A percentile compares a stretch with the other conserved stretches of the same genome.
Evolutionary conservation across 2,113 vertebrate species (phyloP).

Genomic region (Oryctolagus cuniculus): mOryCun1.1 NC_091450.1:18166501-18167000

Average conservation of each 20-base stretch:
- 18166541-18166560: background rate
- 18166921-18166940: background rate
- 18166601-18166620: background rate
- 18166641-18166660: conserved; percentile 4
- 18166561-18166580: background rate
- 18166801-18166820: conserved; percentile 48
- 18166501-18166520: background rate
- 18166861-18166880: conserved; percentile 15
- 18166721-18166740: background rate
- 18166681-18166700: background rate
- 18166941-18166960: background rate
- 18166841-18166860: conserved; percentile 46
- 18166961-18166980: background rate
- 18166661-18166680: background rate
- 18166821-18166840: conserved; percentile 50
- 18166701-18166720: conserved; percentile 14
- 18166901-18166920: conserved; percentile 51
- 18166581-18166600: conserved; percentile 26
- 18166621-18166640: conserved; percentile 17
- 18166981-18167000: too few relatives aligned
- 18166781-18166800: conserved; percentile 40
- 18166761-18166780: conserved; percentile 33
- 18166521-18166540: background rate
- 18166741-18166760: background rate
- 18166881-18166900: conserved; percentile 54